Percentiles rank a stretch among this genome's conserved stretches.
phyloP scores from a whole-genome alignment of 2,113 vertebrate genomes.

The Xiphorhynchus elegans region DNA sequence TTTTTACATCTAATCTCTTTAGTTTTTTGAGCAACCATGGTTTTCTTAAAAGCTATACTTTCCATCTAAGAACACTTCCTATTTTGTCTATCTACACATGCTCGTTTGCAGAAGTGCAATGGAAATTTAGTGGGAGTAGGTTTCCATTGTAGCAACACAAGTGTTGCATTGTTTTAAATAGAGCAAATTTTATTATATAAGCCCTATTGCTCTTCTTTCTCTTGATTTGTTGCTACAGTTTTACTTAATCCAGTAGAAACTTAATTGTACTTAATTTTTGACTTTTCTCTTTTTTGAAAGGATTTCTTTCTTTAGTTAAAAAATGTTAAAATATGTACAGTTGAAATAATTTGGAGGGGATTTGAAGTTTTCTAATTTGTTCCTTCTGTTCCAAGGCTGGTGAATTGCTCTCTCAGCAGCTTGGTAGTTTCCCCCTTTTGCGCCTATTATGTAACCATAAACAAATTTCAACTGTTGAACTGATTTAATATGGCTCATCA shows the following conservation, averaged over 20 bases:
- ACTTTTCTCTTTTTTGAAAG: background rate
- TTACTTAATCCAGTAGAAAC: background rate
- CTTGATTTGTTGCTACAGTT: background rate
- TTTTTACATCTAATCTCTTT: background rate
- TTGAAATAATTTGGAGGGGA: background rate
- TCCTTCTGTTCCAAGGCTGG: background rate
- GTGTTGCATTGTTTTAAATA: background rate
- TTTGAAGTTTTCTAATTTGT: background rate
- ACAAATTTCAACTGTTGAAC: background rate
- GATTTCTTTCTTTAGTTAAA: background rate
- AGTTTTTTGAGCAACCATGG: background rate
- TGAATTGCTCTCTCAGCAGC: background rate
- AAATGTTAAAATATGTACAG: background rate
- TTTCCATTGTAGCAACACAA: background rate
- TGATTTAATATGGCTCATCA: background rate
- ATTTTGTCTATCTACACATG: background rate
- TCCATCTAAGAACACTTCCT: background rate
- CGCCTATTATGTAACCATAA: background rate
- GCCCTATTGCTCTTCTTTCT: background rate
- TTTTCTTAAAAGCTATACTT: background rate
- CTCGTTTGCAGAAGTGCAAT: background rate
- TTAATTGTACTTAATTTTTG: background rate
- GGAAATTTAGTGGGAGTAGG: background rate
- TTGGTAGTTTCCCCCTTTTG: background rate
- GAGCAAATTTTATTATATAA: background rate